Conservation (phyloP, 2,797 vertebrate genomes). For the Anguilla obscura region DNA sequence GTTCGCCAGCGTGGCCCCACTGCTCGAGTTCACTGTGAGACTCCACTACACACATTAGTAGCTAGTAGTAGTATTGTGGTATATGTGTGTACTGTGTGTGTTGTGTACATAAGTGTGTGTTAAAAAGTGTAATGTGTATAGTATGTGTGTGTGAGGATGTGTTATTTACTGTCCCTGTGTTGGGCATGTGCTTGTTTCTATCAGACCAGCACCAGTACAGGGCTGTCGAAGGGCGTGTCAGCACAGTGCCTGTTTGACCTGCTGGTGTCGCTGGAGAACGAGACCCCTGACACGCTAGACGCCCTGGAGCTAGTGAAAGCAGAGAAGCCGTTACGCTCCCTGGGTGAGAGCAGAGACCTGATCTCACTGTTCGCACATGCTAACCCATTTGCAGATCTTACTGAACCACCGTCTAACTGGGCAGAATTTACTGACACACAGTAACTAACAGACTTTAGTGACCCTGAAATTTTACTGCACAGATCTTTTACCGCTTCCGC, state of each 20-base stretch:
- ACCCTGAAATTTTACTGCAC: background rate
- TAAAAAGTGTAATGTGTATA: background rate
- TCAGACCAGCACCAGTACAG: constrained; percentile 77
- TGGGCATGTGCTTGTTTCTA: background rate
- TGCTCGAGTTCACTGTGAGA: constrained; percentile 94
- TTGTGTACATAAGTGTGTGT: background rate
- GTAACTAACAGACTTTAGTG: background rate
- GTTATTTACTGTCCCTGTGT: background rate
- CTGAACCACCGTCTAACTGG: background rate
- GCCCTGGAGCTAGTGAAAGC: constrained; percentile 95
- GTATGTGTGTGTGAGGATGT: background rate
- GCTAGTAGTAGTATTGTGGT: too few species aligned
- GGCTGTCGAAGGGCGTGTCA: constrained; percentile 89
- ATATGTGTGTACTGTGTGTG: background rate
- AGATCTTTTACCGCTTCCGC: background rate
- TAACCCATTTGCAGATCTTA: background rate
- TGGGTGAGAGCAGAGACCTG: constrained; percentile 76
- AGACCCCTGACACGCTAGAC: constrained; percentile 88
- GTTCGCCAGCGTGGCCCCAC: constrained; percentile 94
- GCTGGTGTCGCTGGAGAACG: constrained; percentile 91
- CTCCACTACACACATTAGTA: background rate
- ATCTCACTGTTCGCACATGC: background rate
- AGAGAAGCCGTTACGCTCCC: constrained; percentile 93
- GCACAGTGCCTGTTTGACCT: constrained; percentile 96
- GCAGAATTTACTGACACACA: background rate